These are phyloP conservation scores for Indicator indicator DNA, from an alignment of 2,113 vertebrate genomes.

Conservation along the genomic window DNA sequence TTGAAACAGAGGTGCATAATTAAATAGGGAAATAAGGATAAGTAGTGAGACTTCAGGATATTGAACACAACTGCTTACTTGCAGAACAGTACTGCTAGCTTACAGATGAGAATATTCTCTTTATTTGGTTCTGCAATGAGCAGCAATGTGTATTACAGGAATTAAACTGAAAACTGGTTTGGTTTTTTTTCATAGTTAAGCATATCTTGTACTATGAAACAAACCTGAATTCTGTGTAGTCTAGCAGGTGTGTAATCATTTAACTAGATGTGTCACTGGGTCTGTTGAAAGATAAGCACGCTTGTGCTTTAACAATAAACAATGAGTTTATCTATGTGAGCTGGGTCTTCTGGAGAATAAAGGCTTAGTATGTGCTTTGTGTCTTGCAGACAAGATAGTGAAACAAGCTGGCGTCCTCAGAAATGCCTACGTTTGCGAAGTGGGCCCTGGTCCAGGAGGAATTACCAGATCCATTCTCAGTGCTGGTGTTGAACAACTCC, in stretches of 20 bases:
- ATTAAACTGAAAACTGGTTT: not conserved
- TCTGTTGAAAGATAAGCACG: not conserved
- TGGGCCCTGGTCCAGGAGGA: constrained; percentile 95
- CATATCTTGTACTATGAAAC: not conserved
- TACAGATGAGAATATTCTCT: not conserved
- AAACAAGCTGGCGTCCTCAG: constrained; percentile 87
- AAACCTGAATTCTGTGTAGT: not conserved
- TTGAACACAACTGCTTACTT: not conserved
- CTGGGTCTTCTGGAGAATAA: constrained; percentile 8
- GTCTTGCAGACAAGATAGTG: constrained; percentile 91
- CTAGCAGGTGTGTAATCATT: not conserved
- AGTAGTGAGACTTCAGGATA: not conserved
- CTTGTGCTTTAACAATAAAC: constrained; percentile 32
- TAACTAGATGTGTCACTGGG: not conserved
- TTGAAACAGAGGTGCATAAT: not conserved
- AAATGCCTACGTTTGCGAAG: constrained; percentile 89
- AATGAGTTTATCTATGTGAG: constrained; percentile 5
- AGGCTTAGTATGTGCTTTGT: constrained; percentile 30
- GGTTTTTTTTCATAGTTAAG: not conserved
- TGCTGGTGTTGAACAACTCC: constrained; percentile 82
- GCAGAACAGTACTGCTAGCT: not conserved
- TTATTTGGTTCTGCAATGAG: not conserved
- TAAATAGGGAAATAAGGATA: not conserved
- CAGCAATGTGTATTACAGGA: not conserved
- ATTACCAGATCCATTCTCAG: constrained; percentile 94